Conservation (phyloP, 2,888 invertebrate species). For the Phyllotreta cruciferae region DNA sequence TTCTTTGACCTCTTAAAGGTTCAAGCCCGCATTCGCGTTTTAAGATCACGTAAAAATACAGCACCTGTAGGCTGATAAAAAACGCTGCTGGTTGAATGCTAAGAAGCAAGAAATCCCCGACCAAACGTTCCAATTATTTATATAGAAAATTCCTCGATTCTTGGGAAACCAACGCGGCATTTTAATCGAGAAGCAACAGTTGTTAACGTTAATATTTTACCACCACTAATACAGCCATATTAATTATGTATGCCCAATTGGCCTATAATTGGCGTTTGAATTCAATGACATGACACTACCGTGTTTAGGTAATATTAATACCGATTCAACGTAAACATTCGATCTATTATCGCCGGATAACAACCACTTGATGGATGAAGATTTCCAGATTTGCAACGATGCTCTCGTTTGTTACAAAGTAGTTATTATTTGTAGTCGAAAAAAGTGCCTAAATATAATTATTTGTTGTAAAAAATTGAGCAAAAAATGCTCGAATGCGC, state of each 20-base stretch:
- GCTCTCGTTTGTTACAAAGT: no score
- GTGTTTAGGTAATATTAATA: conserved; percentile 56
- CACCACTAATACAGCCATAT: conserved; percentile 58
- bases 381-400: conserved; percentile 1
- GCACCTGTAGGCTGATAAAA: conserved; percentile 35
- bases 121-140: no score
- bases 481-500: background rate
- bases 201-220: conserved; percentile 61
- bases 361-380: conserved; percentile 12
- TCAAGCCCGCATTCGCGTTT: conserved; percentile 55
- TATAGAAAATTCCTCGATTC: no score
- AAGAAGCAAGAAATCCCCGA: conserved; percentile 28
- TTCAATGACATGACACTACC: conserved; percentile 58
- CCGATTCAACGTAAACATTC: conserved; percentile 49
- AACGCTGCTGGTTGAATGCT: conserved; percentile 31
- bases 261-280: conserved; percentile 61
- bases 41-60: conserved; percentile 44
- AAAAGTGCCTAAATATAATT: background rate
- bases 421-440: background rate
- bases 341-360: conserved; percentile 37
- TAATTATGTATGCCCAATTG: conserved; percentile 62
- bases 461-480: background rate
- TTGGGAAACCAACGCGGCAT: no score
- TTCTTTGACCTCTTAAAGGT: conserved; percentile 57
- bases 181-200: conserved; percentile 54